phyloP scores from a whole-genome alignment of 2,113 vertebrate genomes.

The Paramormyrops kingsleyae region DNA sequence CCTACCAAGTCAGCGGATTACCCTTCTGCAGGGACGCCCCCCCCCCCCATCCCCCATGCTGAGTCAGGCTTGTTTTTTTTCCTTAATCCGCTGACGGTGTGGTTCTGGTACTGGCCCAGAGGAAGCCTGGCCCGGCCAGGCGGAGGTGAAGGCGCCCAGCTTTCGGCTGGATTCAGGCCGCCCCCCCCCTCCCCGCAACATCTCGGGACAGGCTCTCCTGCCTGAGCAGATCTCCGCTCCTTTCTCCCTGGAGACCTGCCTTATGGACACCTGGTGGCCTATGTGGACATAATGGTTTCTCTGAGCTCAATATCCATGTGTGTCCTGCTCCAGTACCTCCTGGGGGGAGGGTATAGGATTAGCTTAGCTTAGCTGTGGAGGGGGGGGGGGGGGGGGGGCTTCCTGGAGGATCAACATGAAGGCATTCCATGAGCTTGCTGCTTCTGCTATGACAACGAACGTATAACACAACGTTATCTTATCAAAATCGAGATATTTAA shows the following conservation, averaged over 20 bases:
- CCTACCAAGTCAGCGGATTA: constrained; percentile 3
- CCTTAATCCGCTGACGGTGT: not conserved
- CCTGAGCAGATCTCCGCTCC: not conserved
- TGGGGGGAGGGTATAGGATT: not conserved
- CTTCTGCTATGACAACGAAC: not conserved
- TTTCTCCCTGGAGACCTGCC: not conserved
- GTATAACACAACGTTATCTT: not conserved
- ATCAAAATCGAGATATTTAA: not conserved
- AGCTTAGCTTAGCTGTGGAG: not conserved
- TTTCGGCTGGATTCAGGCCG: not conserved
- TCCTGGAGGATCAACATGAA: not conserved
- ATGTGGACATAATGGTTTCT: not conserved
- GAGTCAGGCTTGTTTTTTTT: not conserved
- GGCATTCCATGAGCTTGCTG: not conserved
- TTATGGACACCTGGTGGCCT: not conserved
- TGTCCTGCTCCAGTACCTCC: not conserved
- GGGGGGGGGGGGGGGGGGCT: not conserved
- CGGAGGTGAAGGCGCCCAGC: constrained; percentile 6
- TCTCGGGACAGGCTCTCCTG: not conserved
- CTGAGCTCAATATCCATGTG: not conserved
- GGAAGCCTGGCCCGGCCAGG: not conserved
- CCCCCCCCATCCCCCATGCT: not conserved
- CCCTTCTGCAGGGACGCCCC: not conserved
- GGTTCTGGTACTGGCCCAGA: not conserved
- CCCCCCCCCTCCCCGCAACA: not conserved